These are phyloP conservation scores for Albula goreensis DNA, from an alignment of 2,113 vertebrate species.

Conservation along the genomic window DNA sequence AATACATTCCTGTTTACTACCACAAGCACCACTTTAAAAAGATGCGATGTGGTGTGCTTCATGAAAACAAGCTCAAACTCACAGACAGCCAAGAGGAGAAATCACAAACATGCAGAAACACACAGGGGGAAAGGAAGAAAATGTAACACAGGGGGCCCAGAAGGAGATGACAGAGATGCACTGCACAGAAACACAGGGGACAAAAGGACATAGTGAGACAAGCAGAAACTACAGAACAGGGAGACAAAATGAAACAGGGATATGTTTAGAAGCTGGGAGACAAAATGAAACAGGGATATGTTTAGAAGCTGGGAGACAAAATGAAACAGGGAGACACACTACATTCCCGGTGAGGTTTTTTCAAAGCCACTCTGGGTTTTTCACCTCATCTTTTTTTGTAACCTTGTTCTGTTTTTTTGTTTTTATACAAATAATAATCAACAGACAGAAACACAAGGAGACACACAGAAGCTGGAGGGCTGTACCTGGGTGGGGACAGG, in stretches of 20 bases:
- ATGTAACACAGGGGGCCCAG: neutral
- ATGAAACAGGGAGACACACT: too few relatives aligned
- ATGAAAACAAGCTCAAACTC: neutral
- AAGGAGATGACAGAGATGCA: neutral
- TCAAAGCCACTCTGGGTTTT: too few relatives aligned
- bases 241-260: neutral
- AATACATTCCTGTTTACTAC: neutral
- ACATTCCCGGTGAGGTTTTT: too few relatives aligned
- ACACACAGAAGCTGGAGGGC: neutral
- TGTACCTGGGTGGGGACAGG: constrained; percentile 70
- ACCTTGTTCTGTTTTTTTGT: too few relatives aligned
- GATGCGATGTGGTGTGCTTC: too few relatives aligned
- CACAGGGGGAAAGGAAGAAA: neutral
- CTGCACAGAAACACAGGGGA: neutral
- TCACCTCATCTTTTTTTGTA: too few relatives aligned
- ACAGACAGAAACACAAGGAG: neutral
- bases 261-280: too few relatives aligned
- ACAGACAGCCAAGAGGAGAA: neutral
- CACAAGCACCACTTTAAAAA: neutral
- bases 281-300: too few relatives aligned
- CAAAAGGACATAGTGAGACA: neutral
- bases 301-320: too few relatives aligned
- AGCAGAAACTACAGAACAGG: neutral
- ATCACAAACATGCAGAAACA: neutral
- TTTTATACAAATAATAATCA: too few relatives aligned